These are phyloP conservation scores for Bos indicus DNA, from an alignment of 2,113 vertebrate species.

Conservation along the genomic window DNA sequence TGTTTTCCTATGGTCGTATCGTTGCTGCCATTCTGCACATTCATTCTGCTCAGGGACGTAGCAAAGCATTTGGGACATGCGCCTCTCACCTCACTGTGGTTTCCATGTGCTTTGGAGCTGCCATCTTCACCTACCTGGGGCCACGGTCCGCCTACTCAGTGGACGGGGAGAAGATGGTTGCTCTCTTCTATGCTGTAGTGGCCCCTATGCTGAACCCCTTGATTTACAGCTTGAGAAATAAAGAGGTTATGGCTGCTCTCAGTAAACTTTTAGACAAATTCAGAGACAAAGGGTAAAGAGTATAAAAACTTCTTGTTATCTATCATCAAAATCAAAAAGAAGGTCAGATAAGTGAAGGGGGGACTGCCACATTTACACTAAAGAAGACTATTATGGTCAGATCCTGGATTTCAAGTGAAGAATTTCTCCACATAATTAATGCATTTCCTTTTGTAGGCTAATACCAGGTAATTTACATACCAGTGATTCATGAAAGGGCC, in stretches of 20 bases:
- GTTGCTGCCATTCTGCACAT: constrained; percentile 30
- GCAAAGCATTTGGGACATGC: constrained; percentile 51
- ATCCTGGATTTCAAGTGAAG: background rate
- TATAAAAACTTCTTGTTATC: background rate
- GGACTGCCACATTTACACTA: background rate
- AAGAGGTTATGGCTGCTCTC: constrained; percentile 44
- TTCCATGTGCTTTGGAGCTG: constrained; percentile 39
- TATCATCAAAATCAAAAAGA: background rate
- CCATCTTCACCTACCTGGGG: constrained; percentile 46
- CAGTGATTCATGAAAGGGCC: background rate
- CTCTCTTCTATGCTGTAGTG: constrained; percentile 44
- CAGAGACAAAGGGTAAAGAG: background rate
- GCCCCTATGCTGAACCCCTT: constrained; percentile 59
- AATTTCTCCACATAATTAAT: background rate
- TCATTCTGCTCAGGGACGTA: background rate
- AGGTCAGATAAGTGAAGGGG: background rate
- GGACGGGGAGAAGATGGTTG: constrained; percentile 37
- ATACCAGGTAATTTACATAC: background rate
- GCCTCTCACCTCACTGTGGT: constrained; percentile 60
- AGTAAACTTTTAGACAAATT: constrained; percentile 24
- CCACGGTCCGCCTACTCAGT: background rate
- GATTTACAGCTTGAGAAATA: constrained; percentile 68
- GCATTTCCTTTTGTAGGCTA: background rate
- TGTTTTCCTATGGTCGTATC: constrained; percentile 40
- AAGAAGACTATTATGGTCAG: background rate